Evolutionary conservation across 1,140 invertebrate species (phyloP).

Genomic region (Colletes latitarsis): DNA sequence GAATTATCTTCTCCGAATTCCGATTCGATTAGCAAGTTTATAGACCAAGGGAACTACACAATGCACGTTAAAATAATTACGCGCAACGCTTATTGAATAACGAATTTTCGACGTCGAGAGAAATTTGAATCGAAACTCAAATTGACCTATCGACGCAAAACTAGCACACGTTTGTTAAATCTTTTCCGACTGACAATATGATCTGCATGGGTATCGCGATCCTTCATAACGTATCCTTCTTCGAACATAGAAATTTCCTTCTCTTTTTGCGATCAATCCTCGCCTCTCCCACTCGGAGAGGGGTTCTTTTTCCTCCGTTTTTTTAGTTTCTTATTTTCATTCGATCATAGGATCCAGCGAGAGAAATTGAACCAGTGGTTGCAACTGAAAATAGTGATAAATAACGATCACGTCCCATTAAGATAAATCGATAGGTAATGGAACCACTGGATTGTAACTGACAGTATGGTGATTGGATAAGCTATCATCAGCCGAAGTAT

Average conservation of each 20-base stretch:
- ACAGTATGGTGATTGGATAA: slow-evolving; percentile 79
- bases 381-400: slow-evolving; percentile 79
- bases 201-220: slow-evolving; percentile 22
- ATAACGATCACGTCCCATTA: slow-evolving; percentile 79
- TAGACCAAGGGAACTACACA: background rate
- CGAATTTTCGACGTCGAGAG: slow-evolving; percentile 3
- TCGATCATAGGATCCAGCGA: slow-evolving; percentile 45
- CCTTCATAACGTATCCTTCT: slow-evolving; percentile 39
- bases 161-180: background rate
- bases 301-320: background rate
- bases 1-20: slow-evolving; percentile 16
- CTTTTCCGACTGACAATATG: slow-evolving; percentile 5
- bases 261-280: slow-evolving; percentile 14
- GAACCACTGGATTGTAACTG: slow-evolving; percentile 78
- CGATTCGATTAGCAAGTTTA: background rate
- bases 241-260: slow-evolving; percentile 31
- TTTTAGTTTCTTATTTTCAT: slow-evolving; percentile 27
- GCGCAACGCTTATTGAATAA: slow-evolving; percentile 14
- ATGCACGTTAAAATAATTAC: slow-evolving; percentile 28
- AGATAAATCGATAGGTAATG: slow-evolving; percentile 79
- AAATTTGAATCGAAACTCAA: slow-evolving; percentile 18
- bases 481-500: slow-evolving; percentile 73
- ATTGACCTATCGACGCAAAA: slow-evolving; percentile 34
- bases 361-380: slow-evolving; percentile 70
- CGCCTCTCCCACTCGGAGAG: background rate